phyloP scores from a whole-genome alignment of 2,797 vertebrate genomes.

The Telmatherina bonti region DNA sequence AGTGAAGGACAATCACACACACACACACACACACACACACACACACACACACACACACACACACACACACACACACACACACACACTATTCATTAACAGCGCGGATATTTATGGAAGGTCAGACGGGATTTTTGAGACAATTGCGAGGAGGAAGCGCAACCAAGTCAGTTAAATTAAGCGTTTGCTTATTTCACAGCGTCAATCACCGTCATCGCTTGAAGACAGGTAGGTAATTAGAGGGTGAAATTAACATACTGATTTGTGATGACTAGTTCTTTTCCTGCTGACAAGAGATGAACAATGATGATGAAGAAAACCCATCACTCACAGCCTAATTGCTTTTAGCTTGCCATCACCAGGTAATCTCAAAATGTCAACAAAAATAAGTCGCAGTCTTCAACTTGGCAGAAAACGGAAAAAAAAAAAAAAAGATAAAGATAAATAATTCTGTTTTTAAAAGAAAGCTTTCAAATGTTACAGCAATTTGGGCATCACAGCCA shows the following conservation, averaged over 20 bases:
- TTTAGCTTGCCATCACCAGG: conserved; percentile 54
- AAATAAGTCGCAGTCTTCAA: conserved; percentile 38
- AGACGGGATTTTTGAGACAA: conserved; percentile 2
- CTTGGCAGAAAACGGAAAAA: conserved; percentile 24
- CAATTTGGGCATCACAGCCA: conserved; percentile 40
- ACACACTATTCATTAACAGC: conserved; percentile 26
- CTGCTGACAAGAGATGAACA: conserved; percentile 57
- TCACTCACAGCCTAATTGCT: conserved; percentile 67
- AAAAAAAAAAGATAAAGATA: no score
- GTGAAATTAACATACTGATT: conserved; percentile 62
- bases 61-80: conserved; percentile 11
- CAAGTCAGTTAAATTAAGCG: not conserved
- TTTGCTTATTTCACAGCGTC: conserved; percentile 24
- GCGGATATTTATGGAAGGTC: conserved; percentile 27
- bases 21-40: conserved; percentile 20
- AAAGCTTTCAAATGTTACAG: conserved; percentile 40
- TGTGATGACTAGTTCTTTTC: conserved; percentile 48
- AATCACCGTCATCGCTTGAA: not conserved
- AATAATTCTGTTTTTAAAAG: conserved; percentile 5
- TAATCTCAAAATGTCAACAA: conserved; percentile 56
- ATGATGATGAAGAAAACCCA: conserved; percentile 49
- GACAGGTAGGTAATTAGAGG: not conserved
- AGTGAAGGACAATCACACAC: conserved; percentile 18
- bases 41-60: conserved; percentile 25
- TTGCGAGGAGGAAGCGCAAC: not conserved